These are phyloP conservation scores for Conops quadrifasciatus DNA, from an alignment of 2,888 invertebrate species.

Conservation along the genomic window DNA sequence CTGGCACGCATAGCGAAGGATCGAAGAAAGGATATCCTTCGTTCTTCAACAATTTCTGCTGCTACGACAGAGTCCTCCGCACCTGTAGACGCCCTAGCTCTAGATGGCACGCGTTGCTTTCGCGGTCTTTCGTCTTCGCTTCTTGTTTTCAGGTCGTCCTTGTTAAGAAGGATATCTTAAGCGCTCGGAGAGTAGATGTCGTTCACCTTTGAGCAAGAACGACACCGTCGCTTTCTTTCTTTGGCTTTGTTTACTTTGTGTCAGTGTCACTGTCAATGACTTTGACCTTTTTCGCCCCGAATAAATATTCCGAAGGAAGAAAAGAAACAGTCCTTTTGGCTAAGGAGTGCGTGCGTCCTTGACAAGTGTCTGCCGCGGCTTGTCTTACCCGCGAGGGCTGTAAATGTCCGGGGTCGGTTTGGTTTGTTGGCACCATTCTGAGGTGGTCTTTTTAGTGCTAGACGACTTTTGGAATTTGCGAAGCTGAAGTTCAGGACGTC, in stretches of 20 bases:
- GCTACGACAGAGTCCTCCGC: background rate
- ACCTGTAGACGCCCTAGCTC: background rate
- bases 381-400: conserved; percentile 1
- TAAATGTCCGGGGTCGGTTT: background rate
- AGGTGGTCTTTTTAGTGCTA: too few relatives aligned
- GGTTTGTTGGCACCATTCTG: too few relatives aligned
- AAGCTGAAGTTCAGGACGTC: too few relatives aligned
- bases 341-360: background rate
- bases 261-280: conserved; percentile 4
- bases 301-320: background rate
- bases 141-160: background rate
- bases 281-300: conserved; percentile 19
- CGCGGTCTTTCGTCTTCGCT: too few relatives aligned
- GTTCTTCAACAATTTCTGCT: background rate
- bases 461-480: too few relatives aligned
- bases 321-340: background rate
- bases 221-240: background rate
- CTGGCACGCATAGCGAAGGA: too few relatives aligned
- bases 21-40: too few relatives aligned
- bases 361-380: background rate
- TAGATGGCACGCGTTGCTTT: too few relatives aligned
- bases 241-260: background rate
- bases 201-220: conserved; percentile 17
- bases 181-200: conserved; percentile 5
- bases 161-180: conserved; percentile 15